These are phyloP conservation scores for Meandrina meandrites DNA, from an alignment of 92 coral and sea anemone species.

Conservation along the genomic window DNA sequence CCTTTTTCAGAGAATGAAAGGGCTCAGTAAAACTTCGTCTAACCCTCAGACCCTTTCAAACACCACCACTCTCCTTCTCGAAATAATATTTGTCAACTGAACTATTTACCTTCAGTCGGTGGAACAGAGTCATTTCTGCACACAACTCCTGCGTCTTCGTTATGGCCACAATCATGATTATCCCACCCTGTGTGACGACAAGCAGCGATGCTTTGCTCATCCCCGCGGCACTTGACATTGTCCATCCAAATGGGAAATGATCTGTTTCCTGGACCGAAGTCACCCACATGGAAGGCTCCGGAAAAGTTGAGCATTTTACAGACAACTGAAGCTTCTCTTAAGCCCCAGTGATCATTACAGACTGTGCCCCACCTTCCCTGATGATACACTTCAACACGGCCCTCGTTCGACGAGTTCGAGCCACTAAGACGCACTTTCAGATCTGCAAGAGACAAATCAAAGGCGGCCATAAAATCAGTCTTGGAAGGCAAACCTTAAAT, in stretches of 20 bases:
- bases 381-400: conserved; percentile 34
- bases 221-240: conserved; percentile 42
- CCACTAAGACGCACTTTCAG: conserved; percentile 28
- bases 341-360: conserved; percentile 38
- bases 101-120: conserved; percentile 18
- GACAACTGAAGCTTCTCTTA: conserved; percentile 20
- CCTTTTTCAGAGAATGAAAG: not conserved
- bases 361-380: conserved; percentile 25
- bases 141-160: conserved; percentile 36
- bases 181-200: conserved; percentile 26
- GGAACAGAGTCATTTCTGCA: conserved; percentile 29
- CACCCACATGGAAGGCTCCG: conserved; percentile 12
- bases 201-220: conserved; percentile 39
- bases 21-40: not conserved
- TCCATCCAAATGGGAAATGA: conserved; percentile 36
- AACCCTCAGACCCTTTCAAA: no score
- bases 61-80: no score
- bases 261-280: conserved; percentile 24
- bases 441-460: conserved; percentile 2
- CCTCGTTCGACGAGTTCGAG: conserved; percentile 1
- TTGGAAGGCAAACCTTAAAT: no score
- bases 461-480: no score
- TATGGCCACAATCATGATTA: not conserved
- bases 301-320: conserved; percentile 38
- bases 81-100: no score